Percentiles rank a stretch among this genome's conserved stretches.
These are phyloP conservation scores for Pogonocichla stellata DNA, from an alignment of 2,113 vertebrate genomes.

Conservation along the genomic window DNA sequence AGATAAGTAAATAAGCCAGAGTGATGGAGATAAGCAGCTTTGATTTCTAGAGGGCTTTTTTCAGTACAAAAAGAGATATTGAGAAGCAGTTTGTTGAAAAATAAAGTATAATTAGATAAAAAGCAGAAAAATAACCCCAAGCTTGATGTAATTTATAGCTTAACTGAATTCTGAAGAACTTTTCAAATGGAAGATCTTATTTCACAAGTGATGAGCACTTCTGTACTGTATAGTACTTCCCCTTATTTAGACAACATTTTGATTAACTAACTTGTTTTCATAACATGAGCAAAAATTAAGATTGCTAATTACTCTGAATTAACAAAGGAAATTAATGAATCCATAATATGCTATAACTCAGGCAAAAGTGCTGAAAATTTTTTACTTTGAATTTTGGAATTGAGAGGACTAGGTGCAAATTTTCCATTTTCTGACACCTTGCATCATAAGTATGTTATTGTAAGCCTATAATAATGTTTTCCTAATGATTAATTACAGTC, in stretches of 20 bases:
- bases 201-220: not conserved
- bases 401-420: not conserved
- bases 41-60: constrained; percentile 55
- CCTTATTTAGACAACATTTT: not conserved
- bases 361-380: not conserved
- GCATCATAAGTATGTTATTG: not conserved
- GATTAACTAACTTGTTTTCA: not conserved
- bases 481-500: not conserved
- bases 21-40: constrained; percentile 49
- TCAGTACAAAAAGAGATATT: not conserved
- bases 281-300: not conserved
- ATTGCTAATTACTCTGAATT: not conserved
- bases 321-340: not conserved
- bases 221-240: not conserved
- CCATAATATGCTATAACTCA: not conserved
- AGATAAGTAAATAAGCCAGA: constrained; percentile 52
- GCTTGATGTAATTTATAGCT: not conserved
- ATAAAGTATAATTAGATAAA: constrained; percentile 42
- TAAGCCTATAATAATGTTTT: not conserved
- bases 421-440: not conserved
- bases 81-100: constrained; percentile 14
- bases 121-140: constrained; percentile 1
- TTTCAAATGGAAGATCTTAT: not conserved
- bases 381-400: not conserved
- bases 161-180: not conserved